phyloP scores from a whole-genome alignment of 1,140 invertebrate genomes.

The Drosophila novamexicana region DNA sequence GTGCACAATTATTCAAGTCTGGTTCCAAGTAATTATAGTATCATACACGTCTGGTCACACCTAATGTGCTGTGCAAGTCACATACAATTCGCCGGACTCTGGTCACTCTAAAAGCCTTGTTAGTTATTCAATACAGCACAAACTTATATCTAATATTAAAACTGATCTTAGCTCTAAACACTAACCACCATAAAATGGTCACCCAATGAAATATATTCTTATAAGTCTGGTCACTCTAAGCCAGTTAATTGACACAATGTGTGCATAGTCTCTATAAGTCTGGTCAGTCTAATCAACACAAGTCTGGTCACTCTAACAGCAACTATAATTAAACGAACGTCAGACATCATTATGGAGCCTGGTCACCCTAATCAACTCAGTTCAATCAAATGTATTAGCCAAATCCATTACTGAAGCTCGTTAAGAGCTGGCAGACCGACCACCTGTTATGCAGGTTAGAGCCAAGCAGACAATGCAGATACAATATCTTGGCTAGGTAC shows the following conservation, averaged over 20 bases:
- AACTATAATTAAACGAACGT: background rate
- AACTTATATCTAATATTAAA: too few relatives aligned
- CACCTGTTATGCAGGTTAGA: conserved; percentile 42
- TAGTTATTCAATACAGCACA: too few relatives aligned
- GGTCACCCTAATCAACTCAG: conserved; percentile 9
- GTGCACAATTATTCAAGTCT: background rate
- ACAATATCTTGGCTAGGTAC: conserved; percentile 2
- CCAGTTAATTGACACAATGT: too few relatives aligned
- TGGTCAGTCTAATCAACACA: conserved; percentile 1
- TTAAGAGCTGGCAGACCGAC: conserved; percentile 12
- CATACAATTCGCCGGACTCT: too few relatives aligned
- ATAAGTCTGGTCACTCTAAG: background rate
- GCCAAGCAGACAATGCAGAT: conserved; percentile 5
- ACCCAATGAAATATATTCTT: background rate
- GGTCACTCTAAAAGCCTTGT: background rate
- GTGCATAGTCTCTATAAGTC: background rate
- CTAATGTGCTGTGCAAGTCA: too few relatives aligned
- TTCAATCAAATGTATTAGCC: background rate
- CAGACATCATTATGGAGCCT: background rate
- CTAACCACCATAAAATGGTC: background rate
- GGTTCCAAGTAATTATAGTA: background rate
- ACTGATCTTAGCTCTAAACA: too few relatives aligned
- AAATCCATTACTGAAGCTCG: conserved; percentile 14
- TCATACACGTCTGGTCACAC: background rate
- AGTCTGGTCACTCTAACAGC: background rate